phyloP scores from a whole-genome alignment of 2,888 invertebrate genomes.

The Lordiphosa fenestrarum region DNA sequence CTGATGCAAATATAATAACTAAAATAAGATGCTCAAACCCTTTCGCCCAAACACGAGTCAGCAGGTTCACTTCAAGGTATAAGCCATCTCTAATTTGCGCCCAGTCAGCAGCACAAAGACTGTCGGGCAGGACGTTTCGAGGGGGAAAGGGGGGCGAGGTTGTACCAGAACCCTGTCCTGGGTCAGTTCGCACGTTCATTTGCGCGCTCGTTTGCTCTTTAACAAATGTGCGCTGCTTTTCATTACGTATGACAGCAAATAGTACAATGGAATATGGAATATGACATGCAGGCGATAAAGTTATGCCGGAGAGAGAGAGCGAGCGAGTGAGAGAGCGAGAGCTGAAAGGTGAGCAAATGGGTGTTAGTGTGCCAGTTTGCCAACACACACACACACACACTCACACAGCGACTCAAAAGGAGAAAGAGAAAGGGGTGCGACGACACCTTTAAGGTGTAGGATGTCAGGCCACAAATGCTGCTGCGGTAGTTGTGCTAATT shows the following conservation, averaged over 20 bases:
- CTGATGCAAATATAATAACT: too few relatives aligned
- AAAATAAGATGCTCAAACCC: too few relatives aligned
- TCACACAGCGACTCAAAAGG: constrained; percentile 15
- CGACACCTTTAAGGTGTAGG: constrained; percentile 18
- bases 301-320: constrained; percentile 54
- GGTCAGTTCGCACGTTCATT: constrained; percentile 72
- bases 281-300: constrained; percentile 75
- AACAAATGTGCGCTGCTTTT: constrained; percentile 66
- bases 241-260: constrained; percentile 68
- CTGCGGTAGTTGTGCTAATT: constrained; percentile 74
- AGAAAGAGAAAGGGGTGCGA: constrained; percentile 2
- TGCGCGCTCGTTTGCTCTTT: constrained; percentile 60
- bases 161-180: constrained; percentile 29
- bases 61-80: too few relatives aligned
- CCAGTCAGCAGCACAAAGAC: neutral
- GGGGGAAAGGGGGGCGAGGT: neutral
- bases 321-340: neutral
- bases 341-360: constrained; percentile 72
- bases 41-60: too few relatives aligned
- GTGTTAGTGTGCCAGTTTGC: constrained; percentile 60
- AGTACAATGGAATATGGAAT: constrained; percentile 70
- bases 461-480: constrained; percentile 34
- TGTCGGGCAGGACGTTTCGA: neutral
- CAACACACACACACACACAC: constrained; percentile 15
- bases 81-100: constrained; percentile 13